phyloP scores from a whole-genome alignment of 2,888 invertebrate genomes.

The Parnassius glacialis region DNA sequence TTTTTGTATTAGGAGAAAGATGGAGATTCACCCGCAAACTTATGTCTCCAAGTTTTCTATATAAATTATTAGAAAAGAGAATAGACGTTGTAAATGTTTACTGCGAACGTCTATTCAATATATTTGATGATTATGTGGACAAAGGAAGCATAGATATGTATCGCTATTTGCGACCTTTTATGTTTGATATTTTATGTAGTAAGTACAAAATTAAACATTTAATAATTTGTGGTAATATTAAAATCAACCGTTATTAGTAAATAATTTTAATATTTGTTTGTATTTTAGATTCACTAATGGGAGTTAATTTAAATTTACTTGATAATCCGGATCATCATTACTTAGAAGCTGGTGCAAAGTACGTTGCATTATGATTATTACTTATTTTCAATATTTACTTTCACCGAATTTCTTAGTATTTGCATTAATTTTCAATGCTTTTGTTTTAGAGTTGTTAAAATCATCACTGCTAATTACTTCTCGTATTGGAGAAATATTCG shows the following conservation, averaged over 20 bases:
- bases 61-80: conserved; percentile 39
- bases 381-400: no score
- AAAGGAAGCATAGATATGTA: conserved; percentile 37
- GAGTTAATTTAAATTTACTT: conserved; percentile 37
- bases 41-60: conserved; percentile 42
- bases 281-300: conserved; percentile 41
- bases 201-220: conserved; percentile 27
- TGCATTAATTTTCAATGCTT: no score
- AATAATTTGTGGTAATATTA: not conserved
- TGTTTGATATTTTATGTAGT: conserved; percentile 44
- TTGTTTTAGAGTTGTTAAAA: conserved; percentile 36
- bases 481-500: conserved; percentile 45
- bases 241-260: not conserved
- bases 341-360: conserved; percentile 38
- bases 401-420: no score
- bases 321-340: conserved; percentile 41
- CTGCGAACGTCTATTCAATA: conserved; percentile 35
- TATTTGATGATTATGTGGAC: conserved; percentile 33
- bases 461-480: conserved; percentile 40
- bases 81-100: conserved; percentile 36
- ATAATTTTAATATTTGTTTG: not conserved
- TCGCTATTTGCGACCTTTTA: conserved; percentile 41
- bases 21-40: conserved; percentile 43
- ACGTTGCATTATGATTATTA: conserved; percentile 13
- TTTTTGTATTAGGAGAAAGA: conserved; percentile 36